Conservation (phyloP, 2,113 vertebrate genomes). For the Brienomyrus longianalis region DNA sequence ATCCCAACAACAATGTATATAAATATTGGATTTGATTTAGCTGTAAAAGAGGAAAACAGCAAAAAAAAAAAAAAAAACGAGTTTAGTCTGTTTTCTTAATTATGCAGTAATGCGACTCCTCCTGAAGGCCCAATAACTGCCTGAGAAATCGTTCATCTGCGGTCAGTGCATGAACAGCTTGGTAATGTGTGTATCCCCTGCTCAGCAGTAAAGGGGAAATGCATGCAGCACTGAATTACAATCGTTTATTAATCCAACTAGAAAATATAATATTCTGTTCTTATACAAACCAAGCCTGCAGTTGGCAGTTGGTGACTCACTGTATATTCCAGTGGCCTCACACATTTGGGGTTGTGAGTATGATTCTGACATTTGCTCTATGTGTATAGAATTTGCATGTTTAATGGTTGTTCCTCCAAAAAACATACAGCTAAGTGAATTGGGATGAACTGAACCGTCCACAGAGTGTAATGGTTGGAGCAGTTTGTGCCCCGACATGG, state of each 20-base stretch:
- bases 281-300: not conserved
- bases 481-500: not conserved
- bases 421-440: not conserved
- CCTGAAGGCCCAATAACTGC: not conserved
- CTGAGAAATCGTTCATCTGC: not conserved
- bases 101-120: not conserved
- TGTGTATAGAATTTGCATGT: not conserved
- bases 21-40: not conserved
- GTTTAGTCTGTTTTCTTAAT: not conserved
- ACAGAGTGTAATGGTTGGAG: not conserved
- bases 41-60: not conserved
- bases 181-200: not conserved
- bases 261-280: not conserved
- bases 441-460: not conserved
- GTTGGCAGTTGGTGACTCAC: not conserved
- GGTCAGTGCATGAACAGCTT: not conserved
- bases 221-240: not conserved
- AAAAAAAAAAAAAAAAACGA: not conserved
- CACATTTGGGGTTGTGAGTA: not conserved
- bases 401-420: not conserved
- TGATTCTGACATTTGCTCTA: not conserved
- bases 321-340: not conserved
- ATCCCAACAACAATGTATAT: not conserved
- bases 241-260: not conserved
- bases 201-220: not conserved